These are phyloP conservation scores for Pangasius krempfi DNA, from an alignment of 2,797 vertebrate genomes.

Conservation along the genomic window DNA sequence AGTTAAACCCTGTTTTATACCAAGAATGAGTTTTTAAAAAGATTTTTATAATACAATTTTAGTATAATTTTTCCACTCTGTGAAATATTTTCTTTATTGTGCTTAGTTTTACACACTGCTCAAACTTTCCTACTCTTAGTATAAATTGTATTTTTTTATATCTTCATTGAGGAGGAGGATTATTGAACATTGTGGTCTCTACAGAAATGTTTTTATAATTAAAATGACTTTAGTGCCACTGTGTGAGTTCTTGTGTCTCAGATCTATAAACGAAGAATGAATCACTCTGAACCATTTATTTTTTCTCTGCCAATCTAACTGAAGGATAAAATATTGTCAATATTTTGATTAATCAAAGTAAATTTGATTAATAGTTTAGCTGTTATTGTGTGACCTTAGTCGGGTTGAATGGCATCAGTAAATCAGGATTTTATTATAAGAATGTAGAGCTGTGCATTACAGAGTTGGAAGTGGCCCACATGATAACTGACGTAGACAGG, in stretches of 20 bases:
- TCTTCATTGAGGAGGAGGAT: not conserved
- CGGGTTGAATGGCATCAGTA: not conserved
- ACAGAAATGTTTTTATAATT: constrained; percentile 1
- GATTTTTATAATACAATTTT: not conserved
- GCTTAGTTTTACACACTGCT: not conserved
- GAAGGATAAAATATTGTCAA: not conserved
- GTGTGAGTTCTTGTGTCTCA: not conserved
- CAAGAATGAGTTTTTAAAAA: not conserved
- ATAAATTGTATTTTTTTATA: not conserved
- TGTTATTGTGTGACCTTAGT: not conserved
- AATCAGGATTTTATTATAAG: not conserved
- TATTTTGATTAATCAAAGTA: not conserved
- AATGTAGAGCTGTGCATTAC: not conserved
- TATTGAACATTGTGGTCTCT: not conserved
- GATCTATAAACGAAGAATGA: not conserved
- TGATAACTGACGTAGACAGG: not conserved
- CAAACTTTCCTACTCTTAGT: not conserved
- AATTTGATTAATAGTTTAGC: not conserved
- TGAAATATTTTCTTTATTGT: not conserved
- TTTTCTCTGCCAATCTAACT: not conserved
- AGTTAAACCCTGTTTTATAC: not conserved
- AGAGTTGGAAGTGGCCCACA: not conserved
- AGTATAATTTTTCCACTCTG: not conserved
- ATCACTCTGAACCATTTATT: not conserved
- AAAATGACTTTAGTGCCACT: not conserved